Base-by-base conservation (phyloP, 2,113 vertebrate species). In the Galemys pyrenaicus region DNA sequence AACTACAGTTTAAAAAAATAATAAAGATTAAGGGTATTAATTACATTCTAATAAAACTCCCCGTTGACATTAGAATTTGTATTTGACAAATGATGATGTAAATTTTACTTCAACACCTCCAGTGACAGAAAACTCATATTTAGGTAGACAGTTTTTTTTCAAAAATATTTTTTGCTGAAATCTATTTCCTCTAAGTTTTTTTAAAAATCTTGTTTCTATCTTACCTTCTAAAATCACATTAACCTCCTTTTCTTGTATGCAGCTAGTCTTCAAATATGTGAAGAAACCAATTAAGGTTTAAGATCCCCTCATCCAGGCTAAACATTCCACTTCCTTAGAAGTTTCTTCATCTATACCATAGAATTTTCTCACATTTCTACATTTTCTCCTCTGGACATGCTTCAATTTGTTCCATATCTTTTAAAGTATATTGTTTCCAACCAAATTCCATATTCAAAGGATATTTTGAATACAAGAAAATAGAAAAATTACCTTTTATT, bases 251-350 rank as follows among this genome's bases (percentile, higher is more conserved):
- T 92, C 51, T 92, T 70, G 94, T 89, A 62, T 17, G 73, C 17
- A 64, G 51, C 10, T 88, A 20, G 16, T 64, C 64, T 89, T 93
- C n/a, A 92, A 87, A 64, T 94, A 73, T 46, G 22, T 65, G 46
- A 92, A 84, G 81, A 80, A 79, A 83, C 5, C 3, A 22, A 75
- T 87, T 88, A 39, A 77, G 46, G 54, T 83, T 49, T 87, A 89
- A 88, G 73, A 44, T 67, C 5, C 28, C 17, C 13, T 82, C 9
- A 37, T n/a, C 30, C 12, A 70, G 28, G 56, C 2, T 81, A 87
- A 89, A 78, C 35, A 83, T 78, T 56, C 56, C 56, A 58, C 88
- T 91, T 93, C 30, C 78, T 94, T 93, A 32, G 35, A 78, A 95
- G 58, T 84, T 70, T 91, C 24, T 58, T 94, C 51, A 88, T 70